Percentiles rank a stretch among this genome's conserved stretches.
phyloP scores from a whole-genome alignment of 2,888 invertebrate species.

The Zaprionus lineosus region DNA sequence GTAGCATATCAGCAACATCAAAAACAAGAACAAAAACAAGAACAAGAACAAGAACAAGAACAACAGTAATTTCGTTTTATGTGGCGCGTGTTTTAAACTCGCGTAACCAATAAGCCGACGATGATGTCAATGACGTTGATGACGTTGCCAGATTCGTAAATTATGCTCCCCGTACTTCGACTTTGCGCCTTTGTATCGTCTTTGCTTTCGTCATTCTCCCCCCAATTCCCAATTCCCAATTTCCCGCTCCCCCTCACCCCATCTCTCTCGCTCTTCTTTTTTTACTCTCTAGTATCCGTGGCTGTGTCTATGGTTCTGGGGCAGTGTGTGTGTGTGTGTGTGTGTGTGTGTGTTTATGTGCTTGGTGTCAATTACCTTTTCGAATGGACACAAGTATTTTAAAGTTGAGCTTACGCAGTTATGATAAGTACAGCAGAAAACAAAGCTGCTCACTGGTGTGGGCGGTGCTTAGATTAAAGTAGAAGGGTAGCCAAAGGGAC shows the following conservation, averaged over 20 bases:
- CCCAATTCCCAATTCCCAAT: neutral
- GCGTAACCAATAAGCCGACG: slow-evolving; percentile 35
- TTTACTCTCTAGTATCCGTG: neutral
- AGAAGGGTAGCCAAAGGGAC: too few relatives aligned
- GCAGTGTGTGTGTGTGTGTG: too few relatives aligned
- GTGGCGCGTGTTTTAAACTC: slow-evolving; percentile 39
- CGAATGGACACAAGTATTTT: slow-evolving; percentile 48
- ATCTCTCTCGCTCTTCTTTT: neutral
- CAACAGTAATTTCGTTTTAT: slow-evolving; percentile 25
- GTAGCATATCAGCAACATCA: too few relatives aligned
- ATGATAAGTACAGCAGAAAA: slow-evolving; percentile 33
- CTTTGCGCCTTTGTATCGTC: slow-evolving; percentile 12
- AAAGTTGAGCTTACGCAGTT: slow-evolving; percentile 50
- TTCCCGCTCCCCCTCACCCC: neutral
- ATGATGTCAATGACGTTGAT: slow-evolving; percentile 57
- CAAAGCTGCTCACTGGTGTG: slow-evolving; percentile 6
- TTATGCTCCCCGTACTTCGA: slow-evolving; percentile 25
- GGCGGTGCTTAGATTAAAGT: slow-evolving; percentile 11
- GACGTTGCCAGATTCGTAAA: slow-evolving; percentile 47
- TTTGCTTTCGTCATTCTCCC: slow-evolving; percentile 37
- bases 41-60: slow-evolving; percentile 7
- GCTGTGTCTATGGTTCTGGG: too few relatives aligned
- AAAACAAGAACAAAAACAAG: neutral
- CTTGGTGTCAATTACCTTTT: slow-evolving; percentile 57
- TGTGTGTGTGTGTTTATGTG: too few relatives aligned